A percentile compares a stretch with the other conserved stretches of the same genome.
These are phyloP conservation scores for Zaprionus nigranus DNA, from an alignment of 1,140 invertebrate genomes.

Conservation along the genomic window DNA sequence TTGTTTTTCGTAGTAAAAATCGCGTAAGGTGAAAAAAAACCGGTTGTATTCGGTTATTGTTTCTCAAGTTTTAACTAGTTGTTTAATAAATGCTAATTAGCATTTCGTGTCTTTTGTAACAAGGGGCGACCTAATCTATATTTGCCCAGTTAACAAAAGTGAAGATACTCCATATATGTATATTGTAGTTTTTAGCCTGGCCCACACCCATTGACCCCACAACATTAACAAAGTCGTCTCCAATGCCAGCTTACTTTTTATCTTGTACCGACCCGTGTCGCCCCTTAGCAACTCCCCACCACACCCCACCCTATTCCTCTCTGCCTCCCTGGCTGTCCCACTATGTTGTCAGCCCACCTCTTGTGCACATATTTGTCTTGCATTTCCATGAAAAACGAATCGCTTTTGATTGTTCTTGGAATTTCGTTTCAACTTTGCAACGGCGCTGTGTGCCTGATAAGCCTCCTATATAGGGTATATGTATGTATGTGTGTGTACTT, in stretches of 20 bases:
- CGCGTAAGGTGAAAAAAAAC: constrained; percentile 37
- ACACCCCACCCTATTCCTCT: constrained; percentile 10
- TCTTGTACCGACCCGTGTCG: constrained; percentile 10
- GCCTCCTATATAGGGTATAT: constrained; percentile 16
- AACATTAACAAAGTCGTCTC: constrained; percentile 13
- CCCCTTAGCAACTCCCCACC: neutral
- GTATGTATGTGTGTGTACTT: constrained; percentile 23
- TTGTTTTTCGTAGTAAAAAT: constrained; percentile 41
- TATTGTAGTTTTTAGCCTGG: neutral
- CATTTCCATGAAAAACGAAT: constrained; percentile 71
- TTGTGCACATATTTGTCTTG: constrained; percentile 63
- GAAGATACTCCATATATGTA: neutral
- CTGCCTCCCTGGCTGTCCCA: neutral
- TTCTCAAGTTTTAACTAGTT: constrained; percentile 13
- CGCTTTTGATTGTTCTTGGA: constrained; percentile 80
- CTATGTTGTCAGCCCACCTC: constrained; percentile 17
- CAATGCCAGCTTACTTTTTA: constrained; percentile 26
- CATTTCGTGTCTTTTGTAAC: constrained; percentile 33
- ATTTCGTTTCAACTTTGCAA: constrained; percentile 69
- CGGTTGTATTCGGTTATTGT: constrained; percentile 32
- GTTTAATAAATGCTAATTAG: constrained; percentile 20
- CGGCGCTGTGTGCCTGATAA: constrained; percentile 37
- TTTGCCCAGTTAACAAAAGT: constrained; percentile 15
- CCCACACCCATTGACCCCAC: constrained; percentile 17
- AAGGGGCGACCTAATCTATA: constrained; percentile 31